Evolutionary conservation across 1,140 invertebrate species (phyloP).

Genomic region (Heliothis subflexa): DNA sequence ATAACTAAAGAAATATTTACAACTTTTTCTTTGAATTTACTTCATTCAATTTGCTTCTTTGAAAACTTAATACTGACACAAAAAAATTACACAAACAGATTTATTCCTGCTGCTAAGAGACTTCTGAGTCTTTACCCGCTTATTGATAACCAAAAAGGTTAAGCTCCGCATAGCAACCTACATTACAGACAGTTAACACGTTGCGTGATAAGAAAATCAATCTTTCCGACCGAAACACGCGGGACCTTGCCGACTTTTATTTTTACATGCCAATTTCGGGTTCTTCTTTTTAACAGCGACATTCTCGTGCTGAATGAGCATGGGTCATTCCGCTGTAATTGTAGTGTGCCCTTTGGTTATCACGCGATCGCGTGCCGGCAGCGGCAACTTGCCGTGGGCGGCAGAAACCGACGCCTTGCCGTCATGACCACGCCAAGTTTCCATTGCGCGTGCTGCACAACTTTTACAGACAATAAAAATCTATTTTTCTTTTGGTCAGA

Average conservation of each 20-base stretch:
- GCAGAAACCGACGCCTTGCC: constrained; percentile 38
- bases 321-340: constrained; percentile 74
- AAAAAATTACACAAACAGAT: too few relatives aligned
- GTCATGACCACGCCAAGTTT: constrained; percentile 40
- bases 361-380: constrained; percentile 74
- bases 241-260: constrained; percentile 41
- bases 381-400: constrained; percentile 36
- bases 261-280: constrained; percentile 52
- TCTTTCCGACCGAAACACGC: constrained; percentile 21
- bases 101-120: too few relatives aligned
- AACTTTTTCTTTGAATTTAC: too few relatives aligned
- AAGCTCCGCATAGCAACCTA: not conserved
- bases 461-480: constrained; percentile 44
- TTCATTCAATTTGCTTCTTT: too few relatives aligned
- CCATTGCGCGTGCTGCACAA: constrained; percentile 21
- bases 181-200: constrained; percentile 25
- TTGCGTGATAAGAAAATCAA: constrained; percentile 46
- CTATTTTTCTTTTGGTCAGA: constrained; percentile 19
- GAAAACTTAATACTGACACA: too few relatives aligned
- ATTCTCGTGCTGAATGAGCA: constrained; percentile 72
- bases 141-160: too few relatives aligned
- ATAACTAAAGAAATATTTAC: too few relatives aligned
- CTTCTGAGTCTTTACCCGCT: too few relatives aligned
- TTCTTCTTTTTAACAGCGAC: constrained; percentile 60
- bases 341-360: constrained; percentile 68